Percentiles rank a stretch among this genome's conserved stretches.
Conservation (phyloP, 2,797 vertebrate genomes). For the Anabas testudineus region DNA sequence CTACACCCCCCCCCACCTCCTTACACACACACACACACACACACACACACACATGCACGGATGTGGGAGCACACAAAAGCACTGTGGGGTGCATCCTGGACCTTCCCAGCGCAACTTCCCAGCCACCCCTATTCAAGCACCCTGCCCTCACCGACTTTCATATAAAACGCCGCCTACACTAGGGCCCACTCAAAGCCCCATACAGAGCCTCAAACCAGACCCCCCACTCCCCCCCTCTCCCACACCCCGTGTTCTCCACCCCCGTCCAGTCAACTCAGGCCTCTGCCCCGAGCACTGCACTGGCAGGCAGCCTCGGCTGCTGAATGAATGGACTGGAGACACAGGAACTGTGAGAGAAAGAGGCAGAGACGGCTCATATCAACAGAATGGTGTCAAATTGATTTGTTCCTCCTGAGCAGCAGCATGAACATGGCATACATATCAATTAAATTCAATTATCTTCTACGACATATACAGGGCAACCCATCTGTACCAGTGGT, state of each 20-base stretch:
- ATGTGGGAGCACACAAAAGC: conserved; percentile 80
- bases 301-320: conserved; percentile 73
- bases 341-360: conserved; percentile 71
- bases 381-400: conserved; percentile 74
- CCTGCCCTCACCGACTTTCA: conserved; percentile 77
- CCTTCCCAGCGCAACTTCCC: conserved; percentile 80
- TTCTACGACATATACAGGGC: conserved; percentile 20
- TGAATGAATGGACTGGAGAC: conserved; percentile 71
- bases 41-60: conserved; percentile 59
- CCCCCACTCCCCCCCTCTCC: conserved; percentile 38
- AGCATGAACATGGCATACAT: conserved; percentile 72
- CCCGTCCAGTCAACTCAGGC: conserved; percentile 73
- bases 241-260: conserved; percentile 68
- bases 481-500: conserved; percentile 45
- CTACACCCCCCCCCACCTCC: conserved; percentile 47
- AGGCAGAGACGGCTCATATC: conserved; percentile 64
- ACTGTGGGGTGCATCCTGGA: conserved; percentile 82
- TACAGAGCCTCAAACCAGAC: conserved; percentile 73
- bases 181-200: conserved; percentile 80
- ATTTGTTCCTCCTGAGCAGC: conserved; percentile 74
- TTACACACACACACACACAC: conserved; percentile 41
- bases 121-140: conserved; percentile 79
- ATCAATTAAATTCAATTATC: conserved; percentile 76
- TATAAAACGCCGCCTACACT: conserved; percentile 81
- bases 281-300: conserved; percentile 71